Evolutionary conservation across 2,888 invertebrate genomes (phyloP).

Genomic region (Drosophila limbata): DNA sequence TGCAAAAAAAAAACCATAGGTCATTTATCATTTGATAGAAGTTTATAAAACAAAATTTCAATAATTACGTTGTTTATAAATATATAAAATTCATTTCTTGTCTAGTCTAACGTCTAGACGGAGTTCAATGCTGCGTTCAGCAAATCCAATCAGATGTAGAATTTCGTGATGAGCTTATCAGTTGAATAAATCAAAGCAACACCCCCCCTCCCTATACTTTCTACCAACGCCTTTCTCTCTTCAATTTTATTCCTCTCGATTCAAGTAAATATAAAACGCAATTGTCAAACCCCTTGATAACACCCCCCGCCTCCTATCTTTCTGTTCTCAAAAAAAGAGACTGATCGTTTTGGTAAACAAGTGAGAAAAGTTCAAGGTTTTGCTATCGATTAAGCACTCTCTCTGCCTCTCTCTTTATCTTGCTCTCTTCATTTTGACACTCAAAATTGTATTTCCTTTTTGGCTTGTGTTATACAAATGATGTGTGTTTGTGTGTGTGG

Average conservation of each 20-base stretch:
- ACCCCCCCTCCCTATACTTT: not conserved
- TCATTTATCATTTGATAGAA: too few species aligned
- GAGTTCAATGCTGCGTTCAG: not conserved
- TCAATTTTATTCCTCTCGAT: not conserved
- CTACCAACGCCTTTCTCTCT: not conserved
- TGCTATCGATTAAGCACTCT: constrained; percentile 37
- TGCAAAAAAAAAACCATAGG: too few species aligned
- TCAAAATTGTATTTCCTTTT: constrained; percentile 30
- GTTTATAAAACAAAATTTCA: too few species aligned
- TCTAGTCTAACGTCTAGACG: constrained; percentile 19
- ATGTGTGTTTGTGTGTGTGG: not conserved
- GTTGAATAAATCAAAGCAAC: not conserved
- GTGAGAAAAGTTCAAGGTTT: constrained; percentile 59
- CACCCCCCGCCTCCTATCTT: too few species aligned
- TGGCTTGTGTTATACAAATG: constrained; percentile 38
- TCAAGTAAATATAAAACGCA: constrained; percentile 43
- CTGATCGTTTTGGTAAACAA: constrained; percentile 45
- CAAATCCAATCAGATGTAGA: constrained; percentile 1
- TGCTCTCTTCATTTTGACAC: not conserved
- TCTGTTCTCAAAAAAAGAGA: not conserved
- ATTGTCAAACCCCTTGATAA: constrained; percentile 14
- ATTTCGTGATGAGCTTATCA: constrained; percentile 15
- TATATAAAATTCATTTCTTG: not conserved
- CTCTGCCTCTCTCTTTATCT: not conserved
- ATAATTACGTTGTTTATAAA: not conserved